Percentiles rank a stretch among this genome's conserved stretches.
Conservation (phyloP, 2,113 vertebrate genomes). For the Chelonoidis abingdonii region DNA sequence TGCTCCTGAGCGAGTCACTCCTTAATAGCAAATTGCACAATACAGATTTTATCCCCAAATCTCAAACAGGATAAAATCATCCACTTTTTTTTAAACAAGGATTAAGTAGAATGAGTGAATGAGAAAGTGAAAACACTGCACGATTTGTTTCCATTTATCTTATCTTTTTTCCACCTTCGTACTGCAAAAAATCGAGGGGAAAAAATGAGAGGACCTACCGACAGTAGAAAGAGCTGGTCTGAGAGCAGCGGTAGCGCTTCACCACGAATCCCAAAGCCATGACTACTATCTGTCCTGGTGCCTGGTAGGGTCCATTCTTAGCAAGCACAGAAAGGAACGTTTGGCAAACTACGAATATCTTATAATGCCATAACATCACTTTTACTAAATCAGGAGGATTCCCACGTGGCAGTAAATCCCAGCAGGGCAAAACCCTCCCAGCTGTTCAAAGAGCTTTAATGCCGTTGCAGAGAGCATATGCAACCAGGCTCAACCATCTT, state of each 20-base stretch:
- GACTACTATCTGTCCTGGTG: background rate
- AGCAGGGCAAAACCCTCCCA: conserved; percentile 75
- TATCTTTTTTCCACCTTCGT: background rate
- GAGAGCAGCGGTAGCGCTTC: conserved; percentile 61
- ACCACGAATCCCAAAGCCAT: conserved; percentile 79
- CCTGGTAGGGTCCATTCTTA: background rate
- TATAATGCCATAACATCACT: conserved; percentile 73
- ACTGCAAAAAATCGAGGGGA: background rate
- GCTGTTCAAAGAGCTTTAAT: conserved; percentile 72
- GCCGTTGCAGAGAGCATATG: conserved; percentile 16
- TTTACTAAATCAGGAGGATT: conserved; percentile 71
- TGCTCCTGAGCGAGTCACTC: conserved; percentile 25
- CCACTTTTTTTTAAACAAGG: background rate
- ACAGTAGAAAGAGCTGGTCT: conserved; percentile 71
- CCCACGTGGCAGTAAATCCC: conserved; percentile 79
- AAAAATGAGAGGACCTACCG: conserved; percentile 61
- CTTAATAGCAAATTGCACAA: conserved; percentile 24
- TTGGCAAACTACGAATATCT: background rate
- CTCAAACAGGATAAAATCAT: conserved; percentile 31
- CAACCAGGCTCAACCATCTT: conserved; percentile 16
- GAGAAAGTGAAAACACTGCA: accelerated
- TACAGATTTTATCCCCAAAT: conserved; percentile 17
- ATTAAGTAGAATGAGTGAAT: background rate
- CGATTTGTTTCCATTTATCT: background rate
- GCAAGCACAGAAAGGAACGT: background rate